These are phyloP conservation scores for Peromyscus nudipes DNA, from an alignment of 2,797 vertebrate genomes.

Conservation along the genomic window DNA sequence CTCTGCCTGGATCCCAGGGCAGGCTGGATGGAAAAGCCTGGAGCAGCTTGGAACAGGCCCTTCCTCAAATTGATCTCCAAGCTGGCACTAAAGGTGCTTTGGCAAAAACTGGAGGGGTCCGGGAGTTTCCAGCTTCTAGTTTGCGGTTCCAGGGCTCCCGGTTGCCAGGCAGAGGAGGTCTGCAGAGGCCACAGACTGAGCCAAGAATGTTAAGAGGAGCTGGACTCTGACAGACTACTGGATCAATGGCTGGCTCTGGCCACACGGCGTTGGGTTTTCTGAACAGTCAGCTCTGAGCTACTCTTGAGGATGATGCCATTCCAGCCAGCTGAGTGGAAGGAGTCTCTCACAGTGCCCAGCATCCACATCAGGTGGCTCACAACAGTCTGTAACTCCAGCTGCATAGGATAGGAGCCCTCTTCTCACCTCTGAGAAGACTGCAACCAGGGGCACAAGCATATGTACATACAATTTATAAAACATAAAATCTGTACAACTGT, in stretches of 20 bases:
- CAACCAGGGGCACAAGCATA: background rate
- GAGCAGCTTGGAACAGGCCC: background rate
- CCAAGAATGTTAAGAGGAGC: constrained; percentile 66
- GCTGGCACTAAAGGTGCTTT: background rate
- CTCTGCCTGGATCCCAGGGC: background rate
- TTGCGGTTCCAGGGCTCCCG: constrained; percentile 21
- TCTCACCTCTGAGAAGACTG: background rate
- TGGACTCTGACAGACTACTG: constrained; percentile 76
- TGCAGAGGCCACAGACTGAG: constrained; percentile 68
- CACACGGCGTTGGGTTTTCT: constrained; percentile 66
- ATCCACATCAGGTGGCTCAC: background rate
- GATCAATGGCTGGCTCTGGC: constrained; percentile 66
- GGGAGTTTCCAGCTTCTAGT: constrained; percentile 12
- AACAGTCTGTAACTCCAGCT: background rate
- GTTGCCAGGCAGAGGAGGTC: constrained; percentile 64
- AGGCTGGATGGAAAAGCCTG: background rate
- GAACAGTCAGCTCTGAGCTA: constrained; percentile 77
- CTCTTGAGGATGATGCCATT: constrained; percentile 73
- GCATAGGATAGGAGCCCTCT: background rate
- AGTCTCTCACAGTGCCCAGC: constrained; percentile 69
- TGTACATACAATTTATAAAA: background rate
- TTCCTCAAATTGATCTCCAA: background rate
- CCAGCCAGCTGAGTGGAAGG: constrained; percentile 74
- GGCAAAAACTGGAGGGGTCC: background rate
- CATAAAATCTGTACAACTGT: background rate